phyloP scores from a whole-genome alignment of 2,113 vertebrate species.

The Etheostoma spectabile region DNA sequence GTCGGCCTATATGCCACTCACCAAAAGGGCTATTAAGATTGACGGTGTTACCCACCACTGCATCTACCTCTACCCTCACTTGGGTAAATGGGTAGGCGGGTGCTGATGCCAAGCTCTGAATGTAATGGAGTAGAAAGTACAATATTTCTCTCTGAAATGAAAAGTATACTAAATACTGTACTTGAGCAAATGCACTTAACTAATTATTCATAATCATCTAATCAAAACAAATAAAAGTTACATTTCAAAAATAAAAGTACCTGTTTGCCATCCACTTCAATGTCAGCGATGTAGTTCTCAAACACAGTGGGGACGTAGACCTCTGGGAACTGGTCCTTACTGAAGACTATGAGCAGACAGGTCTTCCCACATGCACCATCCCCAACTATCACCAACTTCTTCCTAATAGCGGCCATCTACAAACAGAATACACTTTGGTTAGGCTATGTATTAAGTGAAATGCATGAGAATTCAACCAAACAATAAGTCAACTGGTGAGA shows the following conservation, averaged over 20 bases:
- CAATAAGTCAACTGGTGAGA: slow-evolving; percentile 4
- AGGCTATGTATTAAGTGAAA: neutral
- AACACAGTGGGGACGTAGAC: slow-evolving; percentile 98
- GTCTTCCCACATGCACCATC: slow-evolving; percentile 98
- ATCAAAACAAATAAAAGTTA: neutral
- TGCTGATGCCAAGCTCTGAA: neutral
- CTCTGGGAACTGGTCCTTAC: slow-evolving; percentile 98
- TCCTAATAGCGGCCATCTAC: slow-evolving; percentile 95
- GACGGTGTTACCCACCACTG: no score
- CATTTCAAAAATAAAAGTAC: slow-evolving; percentile 69
- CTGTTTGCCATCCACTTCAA: slow-evolving; percentile 98
- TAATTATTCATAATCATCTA: neutral
- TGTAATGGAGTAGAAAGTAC: neutral
- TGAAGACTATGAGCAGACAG: slow-evolving; percentile 97
- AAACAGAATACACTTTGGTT: slow-evolving; percentile 28
- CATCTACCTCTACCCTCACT: no score
- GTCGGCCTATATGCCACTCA: no score
- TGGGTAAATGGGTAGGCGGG: no score
- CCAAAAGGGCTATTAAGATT: no score
- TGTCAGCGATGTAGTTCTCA: slow-evolving; percentile 99
- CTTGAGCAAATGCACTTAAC: neutral
- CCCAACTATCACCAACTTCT: slow-evolving; percentile 98
- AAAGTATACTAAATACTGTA: neutral
- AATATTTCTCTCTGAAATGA: neutral
- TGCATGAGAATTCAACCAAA: neutral